Conservation (phyloP, 2,113 vertebrate genomes). For the Varanus salvator region DNA sequence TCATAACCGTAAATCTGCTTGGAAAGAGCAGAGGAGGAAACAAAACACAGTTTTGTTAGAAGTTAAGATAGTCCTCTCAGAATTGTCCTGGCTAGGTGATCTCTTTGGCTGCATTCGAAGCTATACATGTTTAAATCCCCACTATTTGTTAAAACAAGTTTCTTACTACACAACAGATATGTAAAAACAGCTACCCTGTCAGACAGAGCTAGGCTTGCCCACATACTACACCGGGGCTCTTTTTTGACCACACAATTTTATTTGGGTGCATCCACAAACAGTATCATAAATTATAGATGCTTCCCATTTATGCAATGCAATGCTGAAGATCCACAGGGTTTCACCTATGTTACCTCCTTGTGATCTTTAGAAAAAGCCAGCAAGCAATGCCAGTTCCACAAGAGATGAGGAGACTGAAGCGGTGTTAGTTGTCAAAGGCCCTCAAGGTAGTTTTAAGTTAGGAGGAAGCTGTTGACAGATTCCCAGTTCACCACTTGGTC, state of each 20-base stretch:
- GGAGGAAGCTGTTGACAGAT: neutral
- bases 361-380: neutral
- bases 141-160: neutral
- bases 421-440: neutral
- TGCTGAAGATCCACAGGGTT: no score
- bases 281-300: no score
- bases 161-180: neutral
- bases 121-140: neutral
- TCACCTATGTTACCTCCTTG: neutral
- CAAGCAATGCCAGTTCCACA: neutral
- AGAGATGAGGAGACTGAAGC: neutral
- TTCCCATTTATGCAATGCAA: neutral
- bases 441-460: neutral
- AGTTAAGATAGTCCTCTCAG: constrained; percentile 41
- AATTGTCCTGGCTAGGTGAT: neutral
- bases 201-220: no score
- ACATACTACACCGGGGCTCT: neutral
- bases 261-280: neutral
- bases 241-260: neutral
- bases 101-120: neutral
- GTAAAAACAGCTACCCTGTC: neutral
- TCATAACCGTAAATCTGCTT: constrained; percentile 97
- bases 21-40: constrained; percentile 51
- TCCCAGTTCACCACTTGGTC: neutral
- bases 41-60: neutral